Conservation (phyloP, 2,797 vertebrate species). For the Sus cebifrons region DNA sequence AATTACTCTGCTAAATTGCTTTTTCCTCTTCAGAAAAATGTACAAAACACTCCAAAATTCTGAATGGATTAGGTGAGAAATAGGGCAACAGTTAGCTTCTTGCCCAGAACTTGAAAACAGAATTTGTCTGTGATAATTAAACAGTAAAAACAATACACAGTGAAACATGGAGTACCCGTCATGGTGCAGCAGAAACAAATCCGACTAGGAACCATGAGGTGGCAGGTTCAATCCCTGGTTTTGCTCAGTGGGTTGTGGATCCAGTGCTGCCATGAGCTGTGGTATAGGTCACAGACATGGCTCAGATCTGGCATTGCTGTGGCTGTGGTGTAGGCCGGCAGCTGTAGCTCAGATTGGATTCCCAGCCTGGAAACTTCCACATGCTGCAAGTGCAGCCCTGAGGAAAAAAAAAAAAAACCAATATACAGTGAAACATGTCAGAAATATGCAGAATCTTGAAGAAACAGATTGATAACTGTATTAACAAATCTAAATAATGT, state of each 20-base stretch:
- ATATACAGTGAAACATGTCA: slow-evolving; percentile 19
- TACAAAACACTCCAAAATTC: slow-evolving; percentile 58
- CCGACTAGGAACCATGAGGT: too few species aligned
- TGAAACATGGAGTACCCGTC: background rate
- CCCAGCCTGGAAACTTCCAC: too few species aligned
- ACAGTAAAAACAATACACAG: slow-evolving; percentile 6
- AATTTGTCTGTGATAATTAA: slow-evolving; percentile 42
- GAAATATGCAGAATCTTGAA: slow-evolving; percentile 43
- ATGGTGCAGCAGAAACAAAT: too few species aligned
- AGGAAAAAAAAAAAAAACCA: background rate
- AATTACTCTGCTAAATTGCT: slow-evolving; percentile 55
- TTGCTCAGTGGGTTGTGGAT: too few species aligned
- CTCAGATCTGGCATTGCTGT: too few species aligned
- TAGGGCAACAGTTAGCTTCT: background rate
- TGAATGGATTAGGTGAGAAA: slow-evolving; percentile 53
- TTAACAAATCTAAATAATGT: slow-evolving; percentile 39
- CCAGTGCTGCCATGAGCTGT: too few species aligned
- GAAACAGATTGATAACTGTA: slow-evolving; percentile 36
- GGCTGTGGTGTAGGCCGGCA: too few species aligned
- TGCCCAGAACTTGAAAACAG: slow-evolving; percentile 47
- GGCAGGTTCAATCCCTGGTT: too few species aligned
- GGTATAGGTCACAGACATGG: too few species aligned
- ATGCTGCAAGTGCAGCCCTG: too few species aligned
- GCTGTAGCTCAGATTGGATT: too few species aligned
- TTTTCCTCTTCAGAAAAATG: slow-evolving; percentile 53